Evolutionary conservation across 2,888 invertebrate genomes (phyloP), one percentile per base, ranked within the genome.

Genomic region (Marronus borbonicus): DNA sequence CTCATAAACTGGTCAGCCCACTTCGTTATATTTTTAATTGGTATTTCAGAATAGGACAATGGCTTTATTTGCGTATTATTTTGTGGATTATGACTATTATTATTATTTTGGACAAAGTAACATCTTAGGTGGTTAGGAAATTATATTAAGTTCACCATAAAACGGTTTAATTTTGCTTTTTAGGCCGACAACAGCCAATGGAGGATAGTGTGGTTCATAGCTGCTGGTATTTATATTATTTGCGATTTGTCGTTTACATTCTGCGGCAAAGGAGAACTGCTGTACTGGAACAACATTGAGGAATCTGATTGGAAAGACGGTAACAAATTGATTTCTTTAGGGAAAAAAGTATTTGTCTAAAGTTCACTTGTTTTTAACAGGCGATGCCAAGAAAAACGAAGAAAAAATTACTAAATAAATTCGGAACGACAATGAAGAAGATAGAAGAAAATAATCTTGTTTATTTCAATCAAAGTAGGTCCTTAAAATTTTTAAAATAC

Each of bases 171-270:
- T 17, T 44, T 72, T 74, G 76, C 83, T 81, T 80, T 81, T 24
- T 88, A 95, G 94, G 89, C 88, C 68, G 89, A 93, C 83, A 90
- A 91, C 12, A 81, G 86, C 14, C 93, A 94, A 86, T 96, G 96
- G 96, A 91, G 92, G 69, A 91, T 91, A 79, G 93, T 95, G 50
- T 96, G 96, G 89, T 93, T 93, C 24, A 90, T 94, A 44, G 92
- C 96, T 0, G 92, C 94, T 1, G 92, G 89, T 28, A 89, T 95
- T 64, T 95, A 95, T 84, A 90, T 94, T 78, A 86, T 92, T 60
- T 92, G 94, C 36, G 94, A 94, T 85, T 87, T 93, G 8, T 90
- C 94, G 83, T 96, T 94, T 86, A 84, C 94, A 1, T 85, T 93
- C 14, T 95, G 94, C 84, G 93, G 93, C 39, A 92, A 92, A 72